Evolutionary conservation across 2,888 invertebrate species (phyloP).

Genomic region (Psylliodes chrysocephalus): DNA sequence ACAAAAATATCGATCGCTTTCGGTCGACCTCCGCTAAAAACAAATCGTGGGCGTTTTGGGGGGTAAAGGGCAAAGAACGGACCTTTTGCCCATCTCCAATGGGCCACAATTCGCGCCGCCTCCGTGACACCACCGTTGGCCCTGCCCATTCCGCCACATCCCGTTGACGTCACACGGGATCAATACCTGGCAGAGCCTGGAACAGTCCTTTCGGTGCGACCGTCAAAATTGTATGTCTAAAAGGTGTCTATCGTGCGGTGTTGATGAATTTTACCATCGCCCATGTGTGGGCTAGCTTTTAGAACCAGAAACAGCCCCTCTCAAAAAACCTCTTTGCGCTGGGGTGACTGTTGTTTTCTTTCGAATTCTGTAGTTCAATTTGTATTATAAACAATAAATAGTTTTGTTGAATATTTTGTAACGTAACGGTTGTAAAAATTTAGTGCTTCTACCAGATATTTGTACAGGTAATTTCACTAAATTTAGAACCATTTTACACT

Average conservation of each 20-base stretch:
- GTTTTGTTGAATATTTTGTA: constrained; percentile 24
- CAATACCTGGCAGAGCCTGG: constrained; percentile 59
- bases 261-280: constrained; percentile 68
- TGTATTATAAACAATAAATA: constrained; percentile 28
- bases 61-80: constrained; percentile 45
- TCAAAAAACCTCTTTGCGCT: constrained; percentile 95
- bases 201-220: constrained; percentile 58
- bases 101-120: constrained; percentile 47
- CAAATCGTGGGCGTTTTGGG: constrained; percentile 31
- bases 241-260: constrained; percentile 46
- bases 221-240: constrained; percentile 56
- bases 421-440: constrained; percentile 3
- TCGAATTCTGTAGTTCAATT: constrained; percentile 39
- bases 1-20: constrained; percentile 21
- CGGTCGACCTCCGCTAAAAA: constrained; percentile 16
- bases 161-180: constrained; percentile 62
- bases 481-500: not conserved
- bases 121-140: constrained; percentile 31
- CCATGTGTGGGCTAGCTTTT: constrained; percentile 96
- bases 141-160: constrained; percentile 40
- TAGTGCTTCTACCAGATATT: constrained; percentile 26
- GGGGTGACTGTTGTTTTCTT: constrained; percentile 87
- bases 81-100: constrained; percentile 43
- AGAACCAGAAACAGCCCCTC: constrained; percentile 96
- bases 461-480: constrained; percentile 34